Evolutionary conservation across 2,113 vertebrate species (phyloP).

Genomic region (Physeter macrocephalus): DNA sequence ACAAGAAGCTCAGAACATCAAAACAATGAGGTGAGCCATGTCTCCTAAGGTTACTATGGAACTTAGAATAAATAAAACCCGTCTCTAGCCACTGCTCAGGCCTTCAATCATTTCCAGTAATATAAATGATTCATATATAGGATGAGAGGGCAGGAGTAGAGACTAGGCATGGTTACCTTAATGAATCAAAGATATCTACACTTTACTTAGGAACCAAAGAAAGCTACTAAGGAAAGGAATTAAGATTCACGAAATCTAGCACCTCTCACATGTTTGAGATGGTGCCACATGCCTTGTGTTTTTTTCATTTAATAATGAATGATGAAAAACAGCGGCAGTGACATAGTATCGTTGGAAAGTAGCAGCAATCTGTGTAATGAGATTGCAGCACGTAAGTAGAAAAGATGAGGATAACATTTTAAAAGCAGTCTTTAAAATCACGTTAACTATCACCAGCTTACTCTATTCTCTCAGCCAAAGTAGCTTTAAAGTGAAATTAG

Average conservation of each 20-base stretch:
- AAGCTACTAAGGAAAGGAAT: conserved; percentile 24
- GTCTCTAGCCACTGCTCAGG: background rate
- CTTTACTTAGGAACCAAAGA: conserved; percentile 32
- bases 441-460: background rate
- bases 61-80: conserved; percentile 48
- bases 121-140: background rate
- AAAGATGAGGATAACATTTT: conserved; percentile 37
- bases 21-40: background rate
- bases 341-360: background rate
- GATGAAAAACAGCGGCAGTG: conserved; percentile 17
- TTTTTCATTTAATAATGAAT: conserved; percentile 37
- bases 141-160: background rate
- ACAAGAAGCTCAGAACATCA: conserved; percentile 4
- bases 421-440: conserved; percentile 38
- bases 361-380: conserved; percentile 23
- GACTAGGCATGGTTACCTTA: background rate
- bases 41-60: conserved; percentile 41
- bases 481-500: conserved; percentile 43
- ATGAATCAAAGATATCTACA: conserved; percentile 11
- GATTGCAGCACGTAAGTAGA: background rate
- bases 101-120: conserved; percentile 28
- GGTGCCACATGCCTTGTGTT: background rate
- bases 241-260: conserved; percentile 36
- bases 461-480: conserved; percentile 28
- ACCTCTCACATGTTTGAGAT: background rate